A percentile compares a stretch with the other conserved stretches of the same genome.
Conservation (phyloP, 2,888 invertebrate species). For the Dichetophora obliterata region DNA sequence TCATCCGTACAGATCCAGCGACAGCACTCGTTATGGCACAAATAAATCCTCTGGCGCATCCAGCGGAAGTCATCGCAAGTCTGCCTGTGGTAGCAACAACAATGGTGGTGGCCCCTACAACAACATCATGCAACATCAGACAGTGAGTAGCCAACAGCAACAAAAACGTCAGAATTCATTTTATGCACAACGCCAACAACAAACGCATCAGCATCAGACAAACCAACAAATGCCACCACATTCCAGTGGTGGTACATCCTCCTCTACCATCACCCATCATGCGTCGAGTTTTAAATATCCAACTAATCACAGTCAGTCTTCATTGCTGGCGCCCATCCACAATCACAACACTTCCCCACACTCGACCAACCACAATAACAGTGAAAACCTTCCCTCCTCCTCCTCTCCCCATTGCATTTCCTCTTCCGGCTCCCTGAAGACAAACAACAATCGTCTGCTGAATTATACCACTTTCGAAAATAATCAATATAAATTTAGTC, state of each 20-base stretch:
- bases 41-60: slow-evolving; percentile 70
- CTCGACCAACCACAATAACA: slow-evolving; percentile 28
- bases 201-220: slow-evolving; percentile 57
- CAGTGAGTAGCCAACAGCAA: slow-evolving; percentile 68
- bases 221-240: slow-evolving; percentile 51
- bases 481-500: slow-evolving; percentile 70
- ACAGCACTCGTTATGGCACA: slow-evolving; percentile 74
- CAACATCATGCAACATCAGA: slow-evolving; percentile 66
- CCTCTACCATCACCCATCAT: slow-evolving; percentile 1
- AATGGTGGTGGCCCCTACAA: slow-evolving; percentile 58
- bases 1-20: slow-evolving; percentile 70
- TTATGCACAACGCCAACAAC: slow-evolving; percentile 60
- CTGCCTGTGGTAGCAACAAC: slow-evolving; percentile 48
- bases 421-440: slow-evolving; percentile 32
- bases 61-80: slow-evolving; percentile 69
- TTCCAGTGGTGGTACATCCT: background rate
- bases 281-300: slow-evolving; percentile 17
- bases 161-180: slow-evolving; percentile 55
- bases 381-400: background rate
- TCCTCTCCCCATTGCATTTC: slow-evolving; percentile 29
- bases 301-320: slow-evolving; percentile 56
- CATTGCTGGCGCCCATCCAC: slow-evolving; percentile 64
- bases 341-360: slow-evolving; percentile 44
- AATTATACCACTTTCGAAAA: slow-evolving; percentile 70
- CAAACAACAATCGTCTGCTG: slow-evolving; percentile 63